Base-by-base conservation (phyloP, 1,140 invertebrate species). In the Helicoverpa zea region DNA sequence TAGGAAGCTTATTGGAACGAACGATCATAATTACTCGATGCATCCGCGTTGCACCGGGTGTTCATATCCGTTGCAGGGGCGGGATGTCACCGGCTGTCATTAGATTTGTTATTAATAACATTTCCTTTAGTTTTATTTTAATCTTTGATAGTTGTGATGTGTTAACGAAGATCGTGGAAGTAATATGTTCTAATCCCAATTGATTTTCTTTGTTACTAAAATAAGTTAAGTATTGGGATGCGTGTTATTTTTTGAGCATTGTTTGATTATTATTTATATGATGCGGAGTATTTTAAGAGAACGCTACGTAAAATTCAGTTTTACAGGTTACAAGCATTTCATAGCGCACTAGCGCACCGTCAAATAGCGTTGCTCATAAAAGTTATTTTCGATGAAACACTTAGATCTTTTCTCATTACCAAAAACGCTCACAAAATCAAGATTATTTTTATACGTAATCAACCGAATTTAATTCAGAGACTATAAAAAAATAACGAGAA, bases 1-100 rank as follows among this genome's bases (percentile, higher is more conserved):
- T 52, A 23, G 49, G 47, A 64, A 64, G 68, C 47, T 72, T 72
- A 54, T 72, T 72, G 68, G 23, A 72, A 29, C 68, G 49, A 14
- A 52, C 68, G 47, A 72, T 72, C 68, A 72, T 72, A 72, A 72
- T 72, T 72, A 72, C 68, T 72, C 13, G 68, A 72, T 68, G 68
- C 68, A 72, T 72, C 68, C 68, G 68, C 14, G 52, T 70, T 54
- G 68, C 49, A 52, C 68, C 68, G 68, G 68, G 10, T 30, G 68
- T 23, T 72, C 68, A 72, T 72, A 72, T 72, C 68, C 68, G 43
- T n/a, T 12, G 49, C 68, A 51, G 49, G 54, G 68, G 68, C 68
- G 49, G 68, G 49, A 49, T 72, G 68, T 72, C 68, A 54, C 68
- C 18, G 68, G 23, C 23, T 72, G 49, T n/a, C 68, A 72, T 72